These are phyloP conservation scores for Aphelenchoides bicaudatus DNA, from an alignment of 2,888 invertebrate genomes.

Conservation along the genomic window DNA sequence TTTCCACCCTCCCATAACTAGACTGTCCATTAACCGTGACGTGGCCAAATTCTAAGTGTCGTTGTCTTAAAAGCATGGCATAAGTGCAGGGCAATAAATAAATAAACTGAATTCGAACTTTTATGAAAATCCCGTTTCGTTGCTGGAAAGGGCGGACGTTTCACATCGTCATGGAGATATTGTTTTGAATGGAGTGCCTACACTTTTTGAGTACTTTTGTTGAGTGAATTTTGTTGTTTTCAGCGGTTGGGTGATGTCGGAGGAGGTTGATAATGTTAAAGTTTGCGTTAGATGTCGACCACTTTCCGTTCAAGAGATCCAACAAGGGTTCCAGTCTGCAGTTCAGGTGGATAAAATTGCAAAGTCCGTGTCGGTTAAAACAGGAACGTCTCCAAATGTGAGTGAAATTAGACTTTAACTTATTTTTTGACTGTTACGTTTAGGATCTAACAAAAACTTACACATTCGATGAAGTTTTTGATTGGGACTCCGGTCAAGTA, in stretches of 20 bases:
- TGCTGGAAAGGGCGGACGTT: no score
- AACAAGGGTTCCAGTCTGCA: conserved; percentile 72
- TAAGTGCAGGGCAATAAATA: no score
- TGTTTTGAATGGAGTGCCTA: no score
- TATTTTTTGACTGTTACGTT: conserved; percentile 9
- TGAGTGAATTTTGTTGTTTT: no score
- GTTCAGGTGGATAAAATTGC: conserved; percentile 67
- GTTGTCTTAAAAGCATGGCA: no score
- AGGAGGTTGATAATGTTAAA: conserved; percentile 77
- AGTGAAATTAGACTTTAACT: neutral
- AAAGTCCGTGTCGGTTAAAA: conserved; percentile 33
- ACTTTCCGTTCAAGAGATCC: conserved; percentile 78
- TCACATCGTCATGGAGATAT: no score
- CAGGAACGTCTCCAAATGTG: conserved; percentile 15
- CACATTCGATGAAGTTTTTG: conserved; percentile 91
- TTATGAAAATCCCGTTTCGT: no score
- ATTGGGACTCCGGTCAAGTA: conserved; percentile 73
- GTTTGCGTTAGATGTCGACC: conserved; percentile 93
- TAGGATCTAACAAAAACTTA: conserved; percentile 74
- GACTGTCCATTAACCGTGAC: no score
- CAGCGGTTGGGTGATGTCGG: conserved; percentile 1
- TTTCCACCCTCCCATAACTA: no score
- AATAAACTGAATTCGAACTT: no score
- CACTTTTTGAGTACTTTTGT: no score
- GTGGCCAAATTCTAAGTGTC: no score